Evolutionary conservation across 2,113 vertebrate species (phyloP).

Genomic region (Azemiops feae): DNA sequence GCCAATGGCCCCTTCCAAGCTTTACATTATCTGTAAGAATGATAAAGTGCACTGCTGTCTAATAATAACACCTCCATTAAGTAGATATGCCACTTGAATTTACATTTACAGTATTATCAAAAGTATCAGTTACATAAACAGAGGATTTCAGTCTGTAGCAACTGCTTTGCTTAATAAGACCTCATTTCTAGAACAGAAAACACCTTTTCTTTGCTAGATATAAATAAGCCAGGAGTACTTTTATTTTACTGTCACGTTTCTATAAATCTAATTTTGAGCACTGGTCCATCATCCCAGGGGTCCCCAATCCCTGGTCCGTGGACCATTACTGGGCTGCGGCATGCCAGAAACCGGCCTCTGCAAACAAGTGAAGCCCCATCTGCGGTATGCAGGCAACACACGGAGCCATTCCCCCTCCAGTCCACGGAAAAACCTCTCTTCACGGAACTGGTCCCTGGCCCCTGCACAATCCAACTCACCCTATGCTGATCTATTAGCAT

Average conservation of each 20-base stretch:
- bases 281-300: background rate
- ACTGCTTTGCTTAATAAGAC: constrained; percentile 1
- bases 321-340: too few relatives aligned
- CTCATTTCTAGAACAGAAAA: constrained; percentile 11
- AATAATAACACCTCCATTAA: background rate
- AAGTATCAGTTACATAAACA: background rate
- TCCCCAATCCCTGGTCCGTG: too few relatives aligned
- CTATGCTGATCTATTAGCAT: constrained; percentile 90
- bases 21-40: background rate
- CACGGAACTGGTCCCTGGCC: too few relatives aligned
- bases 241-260: background rate
- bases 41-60: background rate
- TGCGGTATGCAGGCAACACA: too few relatives aligned
- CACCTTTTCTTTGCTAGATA: background rate
- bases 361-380: too few relatives aligned
- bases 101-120: background rate
- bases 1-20: background rate
- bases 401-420: too few relatives aligned
- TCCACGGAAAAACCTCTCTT: too few relatives aligned
- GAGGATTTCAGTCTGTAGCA: background rate
- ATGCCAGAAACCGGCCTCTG: too few relatives aligned
- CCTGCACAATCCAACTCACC: constrained; percentile 66
- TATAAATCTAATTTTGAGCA: background rate
- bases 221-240: background rate
- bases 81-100: background rate